Percentiles rank a stretch among this genome's conserved stretches.
Evolutionary conservation across 2,113 vertebrate genomes (phyloP).

Genomic region (Terrapene triunguis): DNA sequence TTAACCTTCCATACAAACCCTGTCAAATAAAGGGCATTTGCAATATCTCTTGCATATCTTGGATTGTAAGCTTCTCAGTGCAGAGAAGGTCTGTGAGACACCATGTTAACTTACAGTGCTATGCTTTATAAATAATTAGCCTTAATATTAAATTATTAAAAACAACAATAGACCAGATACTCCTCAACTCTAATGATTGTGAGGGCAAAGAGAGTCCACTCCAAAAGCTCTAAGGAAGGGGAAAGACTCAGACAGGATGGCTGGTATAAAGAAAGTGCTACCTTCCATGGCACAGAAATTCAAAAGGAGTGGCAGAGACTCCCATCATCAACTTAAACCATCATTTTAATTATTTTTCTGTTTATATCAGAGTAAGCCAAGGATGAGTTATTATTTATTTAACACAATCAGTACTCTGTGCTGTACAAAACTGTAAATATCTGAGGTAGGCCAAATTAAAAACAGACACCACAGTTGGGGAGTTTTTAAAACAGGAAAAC

Average conservation of each 20-base stretch:
- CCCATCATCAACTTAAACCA: neutral
- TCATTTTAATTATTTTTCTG: neutral
- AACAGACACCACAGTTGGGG: neutral
- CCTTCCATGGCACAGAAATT: neutral
- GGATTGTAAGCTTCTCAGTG: neutral
- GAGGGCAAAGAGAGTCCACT: neutral
- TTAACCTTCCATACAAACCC: fast-evolving
- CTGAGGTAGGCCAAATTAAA: neutral
- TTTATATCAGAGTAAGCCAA: neutral
- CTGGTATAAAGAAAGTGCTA: neutral
- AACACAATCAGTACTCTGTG: neutral
- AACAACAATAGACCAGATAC: neutral
- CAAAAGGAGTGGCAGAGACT: neutral
- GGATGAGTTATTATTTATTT: neutral
- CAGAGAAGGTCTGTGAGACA: neutral
- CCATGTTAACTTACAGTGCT: neutral
- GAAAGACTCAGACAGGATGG: neutral
- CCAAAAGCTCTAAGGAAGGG: neutral
- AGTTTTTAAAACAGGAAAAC: neutral
- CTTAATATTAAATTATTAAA: neutral
- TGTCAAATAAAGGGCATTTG: neutral
- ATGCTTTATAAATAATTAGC: neutral
- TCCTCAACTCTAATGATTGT: neutral
- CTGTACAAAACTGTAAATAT: neutral
- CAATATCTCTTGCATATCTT: neutral